Conservation (phyloP, 1,140 invertebrate genomes). For the Monomorium pharaonis region DNA sequence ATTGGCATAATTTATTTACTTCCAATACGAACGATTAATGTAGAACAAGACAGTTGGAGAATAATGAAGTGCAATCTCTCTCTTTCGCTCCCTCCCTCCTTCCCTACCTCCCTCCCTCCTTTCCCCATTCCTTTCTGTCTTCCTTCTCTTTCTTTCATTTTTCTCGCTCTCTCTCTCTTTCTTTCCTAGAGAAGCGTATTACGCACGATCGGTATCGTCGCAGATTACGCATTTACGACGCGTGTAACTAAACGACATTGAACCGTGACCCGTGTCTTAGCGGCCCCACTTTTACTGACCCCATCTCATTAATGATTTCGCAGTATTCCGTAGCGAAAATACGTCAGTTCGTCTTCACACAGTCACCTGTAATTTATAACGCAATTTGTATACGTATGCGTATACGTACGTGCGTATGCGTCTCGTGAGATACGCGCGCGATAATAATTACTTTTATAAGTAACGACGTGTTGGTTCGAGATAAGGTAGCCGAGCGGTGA, state of each 20-base stretch:
- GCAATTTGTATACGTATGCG: neutral
- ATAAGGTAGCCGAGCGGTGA: conserved; percentile 26
- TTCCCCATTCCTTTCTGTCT: neutral
- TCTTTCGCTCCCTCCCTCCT: neutral
- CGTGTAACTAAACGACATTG: conserved; percentile 70
- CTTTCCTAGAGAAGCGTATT: conserved; percentile 32
- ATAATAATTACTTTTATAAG: conserved; percentile 50
- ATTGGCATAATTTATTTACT: neutral
- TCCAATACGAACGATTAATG: neutral
- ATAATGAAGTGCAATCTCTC: conserved; percentile 3
- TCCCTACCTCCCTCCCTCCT: neutral
- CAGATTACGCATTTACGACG: conserved; percentile 68
- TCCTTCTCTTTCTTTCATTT: neutral
- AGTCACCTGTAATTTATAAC: conserved; percentile 39
- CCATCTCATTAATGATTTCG: conserved; percentile 47
- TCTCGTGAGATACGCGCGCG: conserved; percentile 11
- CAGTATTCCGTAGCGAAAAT: conserved; percentile 49
- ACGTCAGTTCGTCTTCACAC: neutral
- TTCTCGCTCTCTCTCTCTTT: neutral
- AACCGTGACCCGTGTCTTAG: conserved; percentile 64
- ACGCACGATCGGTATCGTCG: conserved; percentile 48
- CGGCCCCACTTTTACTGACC: conserved; percentile 61
- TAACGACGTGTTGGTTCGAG: conserved; percentile 4
- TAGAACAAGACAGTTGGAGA: neutral
- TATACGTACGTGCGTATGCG: neutral